phyloP scores from a whole-genome alignment of 1,140 invertebrate species.

The Plodia interpunctella region DNA sequence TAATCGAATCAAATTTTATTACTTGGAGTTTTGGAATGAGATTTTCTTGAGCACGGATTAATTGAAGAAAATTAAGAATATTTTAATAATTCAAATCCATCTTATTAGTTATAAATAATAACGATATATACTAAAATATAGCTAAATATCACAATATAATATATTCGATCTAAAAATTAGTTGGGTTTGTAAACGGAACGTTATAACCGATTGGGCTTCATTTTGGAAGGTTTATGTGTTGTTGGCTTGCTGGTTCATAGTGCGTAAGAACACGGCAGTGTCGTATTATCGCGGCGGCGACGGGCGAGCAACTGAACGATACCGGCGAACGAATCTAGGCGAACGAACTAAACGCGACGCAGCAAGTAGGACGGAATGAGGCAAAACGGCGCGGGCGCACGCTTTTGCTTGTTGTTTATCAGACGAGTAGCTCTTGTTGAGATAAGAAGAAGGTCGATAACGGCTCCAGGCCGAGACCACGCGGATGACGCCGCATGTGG shows the following conservation, averaged over 20 bases:
- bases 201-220: conserved; percentile 75
- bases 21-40: conserved; percentile 72
- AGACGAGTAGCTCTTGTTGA: conserved; percentile 58
- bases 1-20: conserved; percentile 43
- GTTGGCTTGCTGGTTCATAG: conserved; percentile 69
- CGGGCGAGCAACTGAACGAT: conserved; percentile 69
- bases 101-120: conserved; percentile 66
- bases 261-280: conserved; percentile 54
- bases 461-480: conserved; percentile 20
- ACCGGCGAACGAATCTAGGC: conserved; percentile 33
- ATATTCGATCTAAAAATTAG: conserved; percentile 71
- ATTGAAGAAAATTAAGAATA: conserved; percentile 48
- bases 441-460: conserved; percentile 66
- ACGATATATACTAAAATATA: conserved; percentile 55
- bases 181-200: conserved; percentile 62
- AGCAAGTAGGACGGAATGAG: conserved; percentile 63
- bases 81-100: conserved; percentile 66
- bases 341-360: conserved; percentile 64
- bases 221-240: conserved; percentile 74
- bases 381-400: conserved; percentile 69
- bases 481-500: conserved; percentile 29
- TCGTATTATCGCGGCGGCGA: conserved; percentile 58
- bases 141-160: conserved; percentile 75
- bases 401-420: conserved; percentile 72
- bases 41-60: conserved; percentile 73